phyloP scores from a whole-genome alignment of 92 coral and sea anemone species.

The Nematostella vectensis region DNA sequence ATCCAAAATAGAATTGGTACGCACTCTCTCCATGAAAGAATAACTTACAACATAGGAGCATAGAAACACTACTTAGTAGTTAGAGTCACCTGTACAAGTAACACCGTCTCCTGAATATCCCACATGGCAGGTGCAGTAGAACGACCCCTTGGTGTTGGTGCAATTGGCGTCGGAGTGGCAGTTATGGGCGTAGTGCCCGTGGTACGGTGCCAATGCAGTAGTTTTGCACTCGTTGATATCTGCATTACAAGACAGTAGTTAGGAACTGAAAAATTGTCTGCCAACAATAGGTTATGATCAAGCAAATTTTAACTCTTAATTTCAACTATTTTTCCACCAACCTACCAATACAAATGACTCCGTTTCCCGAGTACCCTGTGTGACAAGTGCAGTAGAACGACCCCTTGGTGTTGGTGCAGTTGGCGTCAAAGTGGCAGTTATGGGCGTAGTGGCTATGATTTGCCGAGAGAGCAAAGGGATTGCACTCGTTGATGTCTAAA shows the following conservation, averaged over 20 bases:
- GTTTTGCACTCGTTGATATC: constrained; percentile 46
- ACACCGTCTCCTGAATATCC: constrained; percentile 34
- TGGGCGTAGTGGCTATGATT: constrained; percentile 17
- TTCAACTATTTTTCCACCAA: too few species aligned
- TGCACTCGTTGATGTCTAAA: constrained; percentile 40
- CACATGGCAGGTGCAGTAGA: not conserved
- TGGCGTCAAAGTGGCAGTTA: constrained; percentile 29
- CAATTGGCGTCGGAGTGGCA: not conserved
- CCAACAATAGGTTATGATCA: too few species aligned
- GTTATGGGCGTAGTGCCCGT: constrained; percentile 41
- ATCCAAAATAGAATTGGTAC: too few species aligned
- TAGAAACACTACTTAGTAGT: too few species aligned
- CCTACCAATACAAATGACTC: constrained; percentile 16
- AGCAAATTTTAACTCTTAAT: too few species aligned
- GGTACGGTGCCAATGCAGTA: constrained; percentile 22
- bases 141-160: constrained; percentile 2
- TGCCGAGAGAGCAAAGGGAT: constrained; percentile 4
- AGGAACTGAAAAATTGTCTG: too few species aligned
- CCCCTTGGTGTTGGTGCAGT: constrained; percentile 43
- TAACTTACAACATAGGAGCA: not conserved
- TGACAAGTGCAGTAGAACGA: constrained; percentile 47
- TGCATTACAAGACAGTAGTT: too few species aligned
- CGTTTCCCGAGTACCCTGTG: constrained; percentile 39
- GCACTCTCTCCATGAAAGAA: too few species aligned
- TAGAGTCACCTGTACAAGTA: not conserved